Evolutionary conservation across 2,888 invertebrate genomes (phyloP).

Genomic region (Harmothoe impar): DNA sequence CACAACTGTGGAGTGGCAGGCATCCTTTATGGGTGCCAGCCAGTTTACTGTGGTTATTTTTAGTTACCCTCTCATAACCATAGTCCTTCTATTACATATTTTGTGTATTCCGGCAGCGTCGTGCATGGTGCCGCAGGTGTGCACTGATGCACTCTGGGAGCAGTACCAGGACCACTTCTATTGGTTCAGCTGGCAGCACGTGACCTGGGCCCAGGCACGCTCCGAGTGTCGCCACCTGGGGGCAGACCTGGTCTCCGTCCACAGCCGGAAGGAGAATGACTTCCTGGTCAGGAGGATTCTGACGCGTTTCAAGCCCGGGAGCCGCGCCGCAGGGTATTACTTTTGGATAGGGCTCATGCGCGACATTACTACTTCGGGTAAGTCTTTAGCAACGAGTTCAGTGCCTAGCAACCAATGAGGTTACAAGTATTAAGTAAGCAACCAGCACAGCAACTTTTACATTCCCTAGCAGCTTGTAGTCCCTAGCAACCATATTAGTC

Average conservation of each 20-base stretch:
- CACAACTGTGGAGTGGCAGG: too few species aligned
- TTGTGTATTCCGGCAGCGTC: background rate
- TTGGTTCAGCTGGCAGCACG: conserved; percentile 61
- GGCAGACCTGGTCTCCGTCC: conserved; percentile 27
- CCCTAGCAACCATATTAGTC: too few species aligned
- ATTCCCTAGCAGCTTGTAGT: too few species aligned
- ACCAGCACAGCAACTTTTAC: too few species aligned
- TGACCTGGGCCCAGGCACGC: conserved; percentile 49
- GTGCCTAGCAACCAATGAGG: too few species aligned
- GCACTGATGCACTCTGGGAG: conserved; percentile 44
- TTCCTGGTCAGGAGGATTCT: conserved; percentile 38
- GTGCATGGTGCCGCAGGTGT: conserved; percentile 34
- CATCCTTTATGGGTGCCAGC: too few species aligned
- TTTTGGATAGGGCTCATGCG: conserved; percentile 57
- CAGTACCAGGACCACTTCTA: conserved; percentile 59
- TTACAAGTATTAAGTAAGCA: too few species aligned
- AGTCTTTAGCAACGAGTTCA: too few species aligned
- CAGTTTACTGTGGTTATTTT: too few species aligned
- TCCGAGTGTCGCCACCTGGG: conserved; percentile 41
- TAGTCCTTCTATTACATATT: too few species aligned
- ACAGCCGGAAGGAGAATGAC: conserved; percentile 47
- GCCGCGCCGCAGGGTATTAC: background rate
- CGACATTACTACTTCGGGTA: conserved; percentile 50
- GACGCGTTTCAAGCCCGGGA: conserved; percentile 20
- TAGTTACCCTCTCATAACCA: too few species aligned